Percentiles rank a stretch among this genome's conserved stretches.
Evolutionary conservation across 2,888 invertebrate species (phyloP).

Genomic region (Ligdia adustata): DNA sequence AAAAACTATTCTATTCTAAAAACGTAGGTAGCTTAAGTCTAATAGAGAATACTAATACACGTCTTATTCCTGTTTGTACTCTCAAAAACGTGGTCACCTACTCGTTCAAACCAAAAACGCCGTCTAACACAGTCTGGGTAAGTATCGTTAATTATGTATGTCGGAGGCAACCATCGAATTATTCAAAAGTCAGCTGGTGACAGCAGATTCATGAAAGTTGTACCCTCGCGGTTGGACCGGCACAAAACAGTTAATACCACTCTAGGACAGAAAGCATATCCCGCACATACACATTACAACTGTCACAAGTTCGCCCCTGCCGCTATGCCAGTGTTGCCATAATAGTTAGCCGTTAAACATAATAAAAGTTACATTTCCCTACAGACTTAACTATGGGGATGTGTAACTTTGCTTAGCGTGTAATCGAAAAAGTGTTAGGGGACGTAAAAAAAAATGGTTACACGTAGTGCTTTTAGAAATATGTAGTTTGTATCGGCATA

Average conservation of each 20-base stretch:
- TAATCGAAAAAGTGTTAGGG: no score
- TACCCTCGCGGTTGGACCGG: background rate
- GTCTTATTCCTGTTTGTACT: no score
- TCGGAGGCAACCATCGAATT: constrained; percentile 1
- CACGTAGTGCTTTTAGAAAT: no score
- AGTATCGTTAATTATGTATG: no score
- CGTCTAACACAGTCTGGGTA: no score
- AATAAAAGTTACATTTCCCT: background rate
- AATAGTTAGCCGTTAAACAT: background rate
- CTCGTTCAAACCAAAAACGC: no score
- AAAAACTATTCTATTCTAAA: no score
- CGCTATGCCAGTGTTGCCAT: constrained; percentile 9
- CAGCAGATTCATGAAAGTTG: constrained; percentile 17
- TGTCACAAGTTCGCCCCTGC: constrained; percentile 20
- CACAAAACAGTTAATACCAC: background rate
- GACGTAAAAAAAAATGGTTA: no score
- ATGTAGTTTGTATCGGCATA: no score
- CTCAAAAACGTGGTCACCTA: no score
- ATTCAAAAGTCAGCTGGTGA: constrained; percentile 9
- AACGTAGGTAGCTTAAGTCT: no score
- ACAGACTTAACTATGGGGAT: background rate
- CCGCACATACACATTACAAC: constrained; percentile 22
- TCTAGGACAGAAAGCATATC: constrained; percentile 6
- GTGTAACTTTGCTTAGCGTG: background rate
- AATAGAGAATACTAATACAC: no score